phyloP scores from a whole-genome alignment of 2,113 vertebrate genomes.

The Chaetodon auriga region DNA sequence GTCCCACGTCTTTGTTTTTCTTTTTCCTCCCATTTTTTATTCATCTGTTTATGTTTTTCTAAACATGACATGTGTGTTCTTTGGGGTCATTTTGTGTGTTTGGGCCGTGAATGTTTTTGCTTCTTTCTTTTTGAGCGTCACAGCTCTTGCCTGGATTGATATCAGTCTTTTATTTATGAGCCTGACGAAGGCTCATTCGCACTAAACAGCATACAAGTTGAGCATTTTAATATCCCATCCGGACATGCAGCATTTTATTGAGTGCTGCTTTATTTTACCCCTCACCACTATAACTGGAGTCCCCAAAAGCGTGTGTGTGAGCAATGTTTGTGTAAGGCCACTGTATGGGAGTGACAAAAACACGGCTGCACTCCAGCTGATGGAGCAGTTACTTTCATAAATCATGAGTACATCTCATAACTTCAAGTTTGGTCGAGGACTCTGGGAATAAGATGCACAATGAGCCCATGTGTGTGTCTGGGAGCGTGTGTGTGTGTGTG shows the following conservation, averaged over 20 bases:
- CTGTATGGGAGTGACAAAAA: conserved; percentile 52
- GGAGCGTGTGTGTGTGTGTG: conserved; percentile 1
- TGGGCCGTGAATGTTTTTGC: conserved; percentile 1
- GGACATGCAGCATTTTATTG: conserved; percentile 22
- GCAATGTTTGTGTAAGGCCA: conserved; percentile 14
- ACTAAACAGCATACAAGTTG: conserved; percentile 30
- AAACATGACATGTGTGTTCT: conserved; percentile 22
- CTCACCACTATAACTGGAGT: conserved; percentile 9
- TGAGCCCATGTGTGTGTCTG: conserved; percentile 1
- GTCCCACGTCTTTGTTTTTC: conserved; percentile 10
- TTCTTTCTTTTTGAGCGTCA: neutral
- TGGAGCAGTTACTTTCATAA: conserved; percentile 62
- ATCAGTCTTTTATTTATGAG: conserved; percentile 5
- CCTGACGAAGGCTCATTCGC: conserved; percentile 27
- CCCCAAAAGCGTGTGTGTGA: conserved; percentile 22
- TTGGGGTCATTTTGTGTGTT: conserved; percentile 28
- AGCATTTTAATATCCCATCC: conserved; percentile 50
- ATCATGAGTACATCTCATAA: conserved; percentile 72
- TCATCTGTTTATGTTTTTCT: conserved; percentile 41
- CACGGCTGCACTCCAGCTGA: conserved; percentile 46
- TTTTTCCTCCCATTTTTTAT: conserved; percentile 11
- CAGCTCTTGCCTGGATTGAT: conserved; percentile 4
- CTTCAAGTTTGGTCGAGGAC: conserved; percentile 54
- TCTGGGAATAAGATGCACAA: conserved; percentile 44
- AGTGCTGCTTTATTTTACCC: conserved; percentile 40